A percentile compares a stretch with the other conserved stretches of the same genome.
These are phyloP conservation scores for Podocnemis expansa DNA, from an alignment of 2,113 vertebrate genomes.

Conservation along the genomic window DNA sequence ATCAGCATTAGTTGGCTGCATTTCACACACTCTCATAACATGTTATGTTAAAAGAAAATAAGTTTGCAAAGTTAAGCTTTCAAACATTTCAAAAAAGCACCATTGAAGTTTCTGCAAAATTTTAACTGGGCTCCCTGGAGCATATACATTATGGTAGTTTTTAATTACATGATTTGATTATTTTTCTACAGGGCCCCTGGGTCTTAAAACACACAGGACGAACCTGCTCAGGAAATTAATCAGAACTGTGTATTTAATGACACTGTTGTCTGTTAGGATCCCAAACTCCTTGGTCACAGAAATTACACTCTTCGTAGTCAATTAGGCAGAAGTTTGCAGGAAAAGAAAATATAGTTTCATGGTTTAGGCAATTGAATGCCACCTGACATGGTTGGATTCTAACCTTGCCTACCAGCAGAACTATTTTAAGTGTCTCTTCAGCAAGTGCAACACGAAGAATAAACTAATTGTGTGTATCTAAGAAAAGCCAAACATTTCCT, in stretches of 20 bases:
- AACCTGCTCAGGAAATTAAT: background rate
- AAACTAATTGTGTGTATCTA: background rate
- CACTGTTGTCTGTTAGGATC: background rate
- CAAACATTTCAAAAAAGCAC: background rate
- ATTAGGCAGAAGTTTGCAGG: background rate
- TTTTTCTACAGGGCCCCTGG: background rate
- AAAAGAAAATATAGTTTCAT: background rate
- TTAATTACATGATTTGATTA: conserved; percentile 11
- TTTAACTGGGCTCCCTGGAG: background rate
- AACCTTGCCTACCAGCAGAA: background rate
- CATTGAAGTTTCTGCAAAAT: background rate
- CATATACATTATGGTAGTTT: background rate
- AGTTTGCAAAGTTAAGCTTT: background rate
- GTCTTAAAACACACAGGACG: background rate
- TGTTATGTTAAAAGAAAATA: background rate
- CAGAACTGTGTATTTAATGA: background rate
- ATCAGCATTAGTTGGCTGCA: background rate
- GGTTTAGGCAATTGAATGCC: background rate
- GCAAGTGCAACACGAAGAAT: background rate
- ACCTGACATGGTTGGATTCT: background rate
- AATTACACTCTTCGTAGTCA: background rate
- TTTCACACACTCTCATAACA: background rate
- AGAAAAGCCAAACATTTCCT: fast-evolving
- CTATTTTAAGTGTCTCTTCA: background rate
- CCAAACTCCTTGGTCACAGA: background rate